Percentiles rank a stretch among this genome's conserved stretches.
These are phyloP conservation scores for Peromyscus eremicus DNA, from an alignment of 2,797 vertebrate genomes.

Conservation along the genomic window DNA sequence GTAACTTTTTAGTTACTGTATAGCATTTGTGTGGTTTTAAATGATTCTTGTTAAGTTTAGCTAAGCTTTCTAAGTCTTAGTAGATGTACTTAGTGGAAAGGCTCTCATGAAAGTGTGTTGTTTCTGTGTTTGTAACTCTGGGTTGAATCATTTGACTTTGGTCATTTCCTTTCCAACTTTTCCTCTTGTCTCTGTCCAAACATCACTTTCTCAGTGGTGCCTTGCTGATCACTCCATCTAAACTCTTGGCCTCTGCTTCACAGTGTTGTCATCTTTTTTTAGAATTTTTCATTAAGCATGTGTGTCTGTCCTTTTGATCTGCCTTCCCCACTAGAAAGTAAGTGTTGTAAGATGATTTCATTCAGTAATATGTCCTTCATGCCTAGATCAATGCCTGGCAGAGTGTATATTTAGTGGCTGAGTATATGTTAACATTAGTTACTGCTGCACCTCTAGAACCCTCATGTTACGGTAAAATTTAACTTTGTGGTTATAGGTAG, in stretches of 20 bases:
- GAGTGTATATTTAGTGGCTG: not conserved
- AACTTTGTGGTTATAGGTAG: not conserved
- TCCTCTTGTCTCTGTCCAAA: not conserved
- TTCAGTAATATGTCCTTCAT: not conserved
- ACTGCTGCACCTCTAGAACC: not conserved
- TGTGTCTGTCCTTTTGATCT: not conserved
- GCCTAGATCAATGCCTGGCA: not conserved
- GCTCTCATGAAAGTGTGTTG: not conserved
- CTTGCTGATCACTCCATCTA: not conserved
- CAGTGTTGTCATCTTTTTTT: not conserved
- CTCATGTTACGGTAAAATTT: constrained; percentile 27
- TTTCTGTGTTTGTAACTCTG: not conserved
- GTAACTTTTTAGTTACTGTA: not conserved
- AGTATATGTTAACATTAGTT: not conserved
- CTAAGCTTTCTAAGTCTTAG: not conserved
- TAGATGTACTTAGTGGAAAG: not conserved
- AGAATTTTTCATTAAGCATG: not conserved
- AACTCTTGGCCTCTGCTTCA: not conserved
- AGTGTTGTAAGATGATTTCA: not conserved
- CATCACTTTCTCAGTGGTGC: not conserved
- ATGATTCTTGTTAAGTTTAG: constrained; percentile 16
- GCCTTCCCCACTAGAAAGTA: not conserved
- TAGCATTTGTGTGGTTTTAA: not conserved
- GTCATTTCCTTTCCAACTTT: not conserved
- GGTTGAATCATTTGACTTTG: not conserved